Evolutionary conservation across 1,140 invertebrate species (phyloP).

Genomic region (Spodoptera litura): DNA sequence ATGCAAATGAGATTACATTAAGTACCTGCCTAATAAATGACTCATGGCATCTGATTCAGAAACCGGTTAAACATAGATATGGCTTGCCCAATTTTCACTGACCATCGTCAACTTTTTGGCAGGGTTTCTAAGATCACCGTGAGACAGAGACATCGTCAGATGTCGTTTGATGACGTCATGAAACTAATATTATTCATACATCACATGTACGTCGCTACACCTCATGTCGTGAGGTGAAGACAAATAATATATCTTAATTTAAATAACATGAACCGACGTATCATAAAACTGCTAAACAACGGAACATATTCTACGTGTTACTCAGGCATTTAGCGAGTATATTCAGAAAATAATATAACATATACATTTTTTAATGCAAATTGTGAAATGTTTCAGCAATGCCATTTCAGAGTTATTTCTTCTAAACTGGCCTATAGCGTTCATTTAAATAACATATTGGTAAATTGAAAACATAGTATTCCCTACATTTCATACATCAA

Average conservation of each 20-base stretch:
- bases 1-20: not conserved
- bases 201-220: conserved; percentile 20
- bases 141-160: not conserved
- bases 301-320: conserved; percentile 7
- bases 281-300: conserved; percentile 9
- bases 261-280: conserved; percentile 14
- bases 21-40: not conserved
- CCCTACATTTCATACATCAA: conserved; percentile 50
- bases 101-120: conserved; percentile 44
- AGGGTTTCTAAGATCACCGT: not conserved
- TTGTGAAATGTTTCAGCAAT: not conserved
- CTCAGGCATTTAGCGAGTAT: conserved; percentile 19
- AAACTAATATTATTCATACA: not conserved
- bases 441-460: not conserved
- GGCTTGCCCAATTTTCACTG: conserved; percentile 23
- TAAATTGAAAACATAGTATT: not conserved
- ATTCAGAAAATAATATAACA: no score
- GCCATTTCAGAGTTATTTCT: not conserved
- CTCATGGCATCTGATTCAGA: not conserved
- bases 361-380: not conserved
- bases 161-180: conserved; percentile 38
- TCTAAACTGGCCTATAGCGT: no score
- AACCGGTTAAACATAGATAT: not conserved
- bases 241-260: conserved; percentile 34
- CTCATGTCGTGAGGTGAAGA: conserved; percentile 24